A percentile compares a stretch with the other conserved stretches of the same genome.
Conservation (phyloP, 2,797 vertebrate genomes). For the Spinus pinus region DNA sequence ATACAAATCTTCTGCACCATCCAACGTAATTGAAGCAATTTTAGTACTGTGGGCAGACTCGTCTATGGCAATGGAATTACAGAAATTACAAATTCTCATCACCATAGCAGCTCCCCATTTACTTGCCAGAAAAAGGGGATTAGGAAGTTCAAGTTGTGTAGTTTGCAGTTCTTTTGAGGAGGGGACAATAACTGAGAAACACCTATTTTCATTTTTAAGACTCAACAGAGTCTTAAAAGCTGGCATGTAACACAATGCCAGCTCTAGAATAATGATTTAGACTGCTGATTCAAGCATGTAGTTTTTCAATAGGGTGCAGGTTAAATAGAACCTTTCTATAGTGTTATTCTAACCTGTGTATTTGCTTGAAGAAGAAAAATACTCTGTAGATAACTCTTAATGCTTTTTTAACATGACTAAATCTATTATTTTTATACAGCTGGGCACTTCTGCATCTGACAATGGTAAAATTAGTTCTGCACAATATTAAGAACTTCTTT, state of each 20-base stretch:
- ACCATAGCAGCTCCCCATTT: not conserved
- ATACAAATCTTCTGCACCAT: not conserved
- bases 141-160: not conserved
- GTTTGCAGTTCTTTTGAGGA: not conserved
- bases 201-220: not conserved
- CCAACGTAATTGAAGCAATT: not conserved
- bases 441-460: slow-evolving; percentile 94
- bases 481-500: slow-evolving; percentile 94
- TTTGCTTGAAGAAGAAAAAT: not conserved
- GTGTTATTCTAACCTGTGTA: not conserved
- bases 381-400: not conserved
- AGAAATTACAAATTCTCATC: not conserved
- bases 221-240: not conserved
- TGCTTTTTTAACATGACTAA: not conserved
- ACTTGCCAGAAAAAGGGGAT: not conserved
- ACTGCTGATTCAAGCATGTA: not conserved
- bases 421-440: slow-evolving; percentile 67
- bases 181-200: not conserved
- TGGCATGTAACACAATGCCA: not conserved
- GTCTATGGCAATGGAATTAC: not conserved
- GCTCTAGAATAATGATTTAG: not conserved
- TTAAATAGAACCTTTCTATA: not conserved
- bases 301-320: not conserved
- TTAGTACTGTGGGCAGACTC: not conserved
- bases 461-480: slow-evolving; percentile 91